Evolutionary conservation across 2,888 invertebrate genomes (phyloP).

Genomic region (Patella pellucida): DNA sequence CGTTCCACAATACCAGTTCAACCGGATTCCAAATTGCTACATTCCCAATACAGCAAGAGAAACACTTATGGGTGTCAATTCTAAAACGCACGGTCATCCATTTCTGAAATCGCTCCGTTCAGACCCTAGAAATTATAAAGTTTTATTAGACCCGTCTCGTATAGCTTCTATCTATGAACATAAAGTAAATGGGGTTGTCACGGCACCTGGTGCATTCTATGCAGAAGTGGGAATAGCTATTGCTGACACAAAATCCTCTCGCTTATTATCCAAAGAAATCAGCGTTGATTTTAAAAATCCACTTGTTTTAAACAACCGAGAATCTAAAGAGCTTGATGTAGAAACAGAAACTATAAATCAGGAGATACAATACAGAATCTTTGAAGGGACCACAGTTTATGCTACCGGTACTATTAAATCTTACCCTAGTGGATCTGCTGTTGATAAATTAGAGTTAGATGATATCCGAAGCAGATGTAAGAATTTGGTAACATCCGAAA

Average conservation of each 20-base stretch:
- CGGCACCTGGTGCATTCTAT: slow-evolving; percentile 46
- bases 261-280: not conserved
- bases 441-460: not conserved
- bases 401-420: not conserved
- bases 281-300: slow-evolving; percentile 6
- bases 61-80: slow-evolving; percentile 27
- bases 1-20: slow-evolving; percentile 42
- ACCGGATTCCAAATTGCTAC: slow-evolving; percentile 29
- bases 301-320: not conserved
- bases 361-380: not conserved
- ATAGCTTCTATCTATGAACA: slow-evolving; percentile 44
- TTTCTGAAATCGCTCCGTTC: slow-evolving; percentile 13
- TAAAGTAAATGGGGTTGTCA: slow-evolving; percentile 36
- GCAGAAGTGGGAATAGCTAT: slow-evolving; percentile 48
- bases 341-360: not conserved
- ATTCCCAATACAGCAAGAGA: slow-evolving; percentile 30
- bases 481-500: not conserved
- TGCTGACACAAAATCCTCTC: slow-evolving; percentile 4
- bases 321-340: not conserved
- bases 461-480: not conserved
- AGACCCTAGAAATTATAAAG: slow-evolving; percentile 12
- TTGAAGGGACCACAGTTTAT: not conserved
- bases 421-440: not conserved
- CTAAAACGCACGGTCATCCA: slow-evolving; percentile 17
- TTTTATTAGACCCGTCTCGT: slow-evolving; percentile 26